Evolutionary conservation across 2,888 invertebrate species (phyloP).

Genomic region (Melipona beecheii): DNA sequence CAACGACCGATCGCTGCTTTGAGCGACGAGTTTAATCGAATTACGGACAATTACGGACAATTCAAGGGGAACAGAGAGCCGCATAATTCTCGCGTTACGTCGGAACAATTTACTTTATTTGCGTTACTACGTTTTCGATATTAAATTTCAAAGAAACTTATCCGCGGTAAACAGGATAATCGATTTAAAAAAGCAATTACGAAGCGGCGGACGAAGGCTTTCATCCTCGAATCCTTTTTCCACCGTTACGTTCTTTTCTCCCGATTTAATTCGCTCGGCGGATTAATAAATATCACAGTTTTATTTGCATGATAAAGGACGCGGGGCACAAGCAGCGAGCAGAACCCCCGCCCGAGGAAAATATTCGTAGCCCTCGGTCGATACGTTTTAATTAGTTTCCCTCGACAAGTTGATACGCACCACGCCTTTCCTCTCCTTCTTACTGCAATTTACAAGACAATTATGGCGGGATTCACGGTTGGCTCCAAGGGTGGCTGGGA

Average conservation of each 20-base stretch:
- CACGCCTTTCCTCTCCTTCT: background rate
- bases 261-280: background rate
- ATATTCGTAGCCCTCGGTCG: slow-evolving; percentile 3
- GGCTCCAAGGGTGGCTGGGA: slow-evolving; percentile 27
- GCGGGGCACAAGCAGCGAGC: background rate
- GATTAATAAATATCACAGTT: slow-evolving; percentile 26
- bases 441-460: slow-evolving; percentile 50
- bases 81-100: background rate
- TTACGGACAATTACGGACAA: background rate
- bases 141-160: background rate
- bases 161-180: background rate
- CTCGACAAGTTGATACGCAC: slow-evolving; percentile 26
- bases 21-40: background rate
- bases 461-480: slow-evolving; percentile 30
- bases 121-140: background rate
- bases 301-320: background rate
- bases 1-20: background rate
- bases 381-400: slow-evolving; percentile 39
- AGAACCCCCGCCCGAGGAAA: background rate
- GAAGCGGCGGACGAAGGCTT: background rate
- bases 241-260: background rate
- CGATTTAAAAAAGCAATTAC: background rate
- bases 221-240: slow-evolving; percentile 1
- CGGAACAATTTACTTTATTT: background rate
- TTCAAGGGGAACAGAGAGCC: background rate